Evolutionary conservation across 2,113 vertebrate genomes (phyloP).

Genomic region (Lophura nycthemera): DNA sequence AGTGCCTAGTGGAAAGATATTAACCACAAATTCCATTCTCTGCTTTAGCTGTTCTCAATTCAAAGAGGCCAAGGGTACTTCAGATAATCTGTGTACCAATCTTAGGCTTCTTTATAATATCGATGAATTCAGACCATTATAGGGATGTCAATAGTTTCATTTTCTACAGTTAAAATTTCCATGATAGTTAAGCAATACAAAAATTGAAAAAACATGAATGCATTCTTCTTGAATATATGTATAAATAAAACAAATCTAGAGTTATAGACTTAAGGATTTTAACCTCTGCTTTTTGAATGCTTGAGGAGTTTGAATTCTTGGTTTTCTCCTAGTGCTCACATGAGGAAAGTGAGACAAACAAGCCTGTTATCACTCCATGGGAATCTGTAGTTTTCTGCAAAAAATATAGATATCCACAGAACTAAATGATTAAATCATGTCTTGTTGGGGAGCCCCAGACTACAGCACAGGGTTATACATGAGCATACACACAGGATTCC

Average conservation of each 20-base stretch:
- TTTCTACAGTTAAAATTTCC: background rate
- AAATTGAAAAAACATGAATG: background rate
- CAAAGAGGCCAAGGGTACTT: background rate
- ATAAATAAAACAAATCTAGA: background rate
- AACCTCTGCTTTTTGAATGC: background rate
- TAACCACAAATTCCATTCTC: background rate
- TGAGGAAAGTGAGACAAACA: background rate
- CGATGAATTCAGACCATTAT: background rate
- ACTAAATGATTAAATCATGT: background rate
- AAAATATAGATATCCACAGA: background rate
- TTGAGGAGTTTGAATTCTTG: background rate
- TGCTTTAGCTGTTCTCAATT: background rate
- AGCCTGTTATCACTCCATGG: background rate
- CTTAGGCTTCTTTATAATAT: background rate
- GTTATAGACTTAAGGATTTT: background rate
- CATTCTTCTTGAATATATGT: background rate
- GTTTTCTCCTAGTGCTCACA: background rate
- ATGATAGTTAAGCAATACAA: background rate
- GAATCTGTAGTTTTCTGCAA: background rate
- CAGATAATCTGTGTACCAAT: background rate
- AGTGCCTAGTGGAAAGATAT: background rate
- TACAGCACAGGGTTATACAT: background rate
- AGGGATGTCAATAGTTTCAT: background rate
- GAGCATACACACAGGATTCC: background rate
- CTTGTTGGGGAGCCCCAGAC: background rate